Evolutionary conservation across 1,140 invertebrate species (phyloP).

Genomic region (Papilio machaon): DNA sequence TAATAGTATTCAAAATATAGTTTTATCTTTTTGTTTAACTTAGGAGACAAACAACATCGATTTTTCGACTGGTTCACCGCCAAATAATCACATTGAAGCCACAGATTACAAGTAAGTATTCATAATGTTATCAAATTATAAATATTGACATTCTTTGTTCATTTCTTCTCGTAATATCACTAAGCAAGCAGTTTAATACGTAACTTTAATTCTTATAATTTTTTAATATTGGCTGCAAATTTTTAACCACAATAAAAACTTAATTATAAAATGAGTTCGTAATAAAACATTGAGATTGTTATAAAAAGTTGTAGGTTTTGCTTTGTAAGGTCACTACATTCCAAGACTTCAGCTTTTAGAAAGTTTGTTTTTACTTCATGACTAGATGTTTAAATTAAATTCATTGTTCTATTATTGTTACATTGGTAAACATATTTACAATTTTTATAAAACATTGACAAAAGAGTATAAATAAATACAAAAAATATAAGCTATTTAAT

Average conservation of each 20-base stretch:
- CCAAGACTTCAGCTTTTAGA: not conserved
- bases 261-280: not conserved
- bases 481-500: no score
- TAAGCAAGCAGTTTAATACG: not conserved
- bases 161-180: slow-evolving; percentile 40
- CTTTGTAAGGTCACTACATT: not conserved
- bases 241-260: not conserved
- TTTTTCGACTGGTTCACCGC: slow-evolving; percentile 53
- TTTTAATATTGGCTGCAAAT: not conserved
- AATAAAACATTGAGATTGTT: not conserved
- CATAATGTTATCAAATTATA: slow-evolving; percentile 40
- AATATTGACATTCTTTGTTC: slow-evolving; percentile 53
- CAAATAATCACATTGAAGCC: slow-evolving; percentile 53
- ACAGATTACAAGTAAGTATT: slow-evolving; percentile 67
- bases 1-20: slow-evolving; percentile 3
- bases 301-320: not conserved
- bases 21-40: slow-evolving; percentile 40
- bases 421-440: not conserved
- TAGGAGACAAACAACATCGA: slow-evolving; percentile 57
- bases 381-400: not conserved
- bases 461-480: not conserved
- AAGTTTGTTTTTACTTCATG: slow-evolving; percentile 3
- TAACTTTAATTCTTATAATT: not conserved
- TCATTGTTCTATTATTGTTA: not conserved
- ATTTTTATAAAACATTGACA: slow-evolving; percentile 1